A percentile compares a stretch with the other conserved stretches of the same genome.
Conservation (phyloP, 2,113 vertebrate genomes). For the Grallaria varia region DNA sequence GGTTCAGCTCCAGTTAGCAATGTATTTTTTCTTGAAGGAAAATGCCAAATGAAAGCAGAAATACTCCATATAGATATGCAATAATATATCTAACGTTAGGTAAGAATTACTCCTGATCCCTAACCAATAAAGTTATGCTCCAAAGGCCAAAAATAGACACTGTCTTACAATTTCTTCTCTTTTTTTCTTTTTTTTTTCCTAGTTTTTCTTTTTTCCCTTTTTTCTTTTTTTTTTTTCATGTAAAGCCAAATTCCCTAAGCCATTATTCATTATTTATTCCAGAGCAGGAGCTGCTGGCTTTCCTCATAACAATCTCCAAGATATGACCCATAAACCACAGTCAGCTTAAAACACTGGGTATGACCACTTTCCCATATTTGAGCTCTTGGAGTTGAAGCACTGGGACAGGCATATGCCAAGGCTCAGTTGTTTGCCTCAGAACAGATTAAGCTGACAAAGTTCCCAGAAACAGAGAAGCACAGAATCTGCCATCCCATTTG, state of each 20-base stretch:
- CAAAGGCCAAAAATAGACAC: neutral
- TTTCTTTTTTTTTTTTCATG: neutral
- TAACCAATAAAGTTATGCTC: neutral
- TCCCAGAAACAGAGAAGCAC: neutral
- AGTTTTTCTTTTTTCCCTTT: too few species aligned
- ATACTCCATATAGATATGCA: neutral
- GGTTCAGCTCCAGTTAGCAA: neutral
- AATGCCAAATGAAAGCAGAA: neutral
- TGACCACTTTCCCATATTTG: neutral
- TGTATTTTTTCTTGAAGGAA: neutral
- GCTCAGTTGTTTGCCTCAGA: neutral
- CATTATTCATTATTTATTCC: neutral
- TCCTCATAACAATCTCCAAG: neutral
- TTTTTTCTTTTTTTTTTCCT: neutral
- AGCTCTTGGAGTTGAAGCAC: neutral
- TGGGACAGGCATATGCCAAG: neutral
- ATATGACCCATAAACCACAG: neutral
- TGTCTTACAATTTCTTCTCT: neutral
- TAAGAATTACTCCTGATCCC: neutral
- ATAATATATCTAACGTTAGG: neutral
- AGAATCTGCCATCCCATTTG: neutral
- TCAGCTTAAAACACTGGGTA: neutral
- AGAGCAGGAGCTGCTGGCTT: neutral
- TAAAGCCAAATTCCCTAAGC: neutral
- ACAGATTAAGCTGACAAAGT: neutral